These are phyloP conservation scores for Spodoptera litura DNA, from an alignment of 1,140 invertebrate genomes.

Conservation along the genomic window DNA sequence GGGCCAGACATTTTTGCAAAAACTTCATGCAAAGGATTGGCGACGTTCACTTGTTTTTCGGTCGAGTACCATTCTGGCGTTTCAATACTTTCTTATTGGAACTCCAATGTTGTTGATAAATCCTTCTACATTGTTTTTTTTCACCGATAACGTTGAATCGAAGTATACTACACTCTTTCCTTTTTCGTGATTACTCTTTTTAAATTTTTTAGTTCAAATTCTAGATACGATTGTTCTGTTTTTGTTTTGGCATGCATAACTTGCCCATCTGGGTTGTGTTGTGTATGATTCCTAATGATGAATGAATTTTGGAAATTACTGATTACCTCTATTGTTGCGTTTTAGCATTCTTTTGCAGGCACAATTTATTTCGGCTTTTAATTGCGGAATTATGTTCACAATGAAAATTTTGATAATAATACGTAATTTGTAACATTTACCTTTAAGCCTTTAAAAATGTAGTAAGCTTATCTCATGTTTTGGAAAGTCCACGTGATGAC, in stretches of 20 bases:
- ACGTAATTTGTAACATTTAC: no score
- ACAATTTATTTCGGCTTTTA: no score
- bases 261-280: not conserved
- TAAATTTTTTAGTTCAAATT: not conserved
- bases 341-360: no score
- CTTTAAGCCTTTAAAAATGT: no score
- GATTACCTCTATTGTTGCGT: no score
- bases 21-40: not conserved
- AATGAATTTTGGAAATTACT: no score
- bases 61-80: not conserved
- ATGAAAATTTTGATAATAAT: no score
- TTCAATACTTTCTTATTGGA: not conserved
- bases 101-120: not conserved
- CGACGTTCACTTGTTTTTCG: constrained; percentile 7
- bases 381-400: no score
- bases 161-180: not conserved
- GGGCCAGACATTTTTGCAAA: not conserved
- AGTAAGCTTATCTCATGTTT: no score
- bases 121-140: not conserved
- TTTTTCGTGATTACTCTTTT: not conserved
- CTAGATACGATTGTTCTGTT: not conserved
- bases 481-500: no score
- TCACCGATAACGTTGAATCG: not conserved
- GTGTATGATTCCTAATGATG: no score
- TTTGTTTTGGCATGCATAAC: not conserved